Conservation (phyloP, 2,888 invertebrate species). For the Bruchidius siliquastri region DNA sequence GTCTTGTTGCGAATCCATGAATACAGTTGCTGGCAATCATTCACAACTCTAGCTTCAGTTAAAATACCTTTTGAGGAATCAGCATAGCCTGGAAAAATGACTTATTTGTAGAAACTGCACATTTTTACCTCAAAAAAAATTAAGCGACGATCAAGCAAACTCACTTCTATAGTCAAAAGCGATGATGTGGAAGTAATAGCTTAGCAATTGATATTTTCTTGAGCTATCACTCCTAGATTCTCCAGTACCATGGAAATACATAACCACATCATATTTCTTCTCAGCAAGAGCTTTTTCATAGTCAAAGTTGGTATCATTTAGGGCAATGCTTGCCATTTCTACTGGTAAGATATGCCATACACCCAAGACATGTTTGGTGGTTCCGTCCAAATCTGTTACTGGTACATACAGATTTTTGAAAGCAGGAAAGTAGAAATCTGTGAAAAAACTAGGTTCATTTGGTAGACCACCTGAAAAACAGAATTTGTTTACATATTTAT, state of each 20-base stretch:
- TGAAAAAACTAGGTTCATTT: slow-evolving; percentile 24
- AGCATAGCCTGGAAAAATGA: slow-evolving; percentile 36
- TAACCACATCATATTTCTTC: slow-evolving; percentile 39
- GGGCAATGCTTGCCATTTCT: slow-evolving; percentile 52
- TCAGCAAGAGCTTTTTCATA: slow-evolving; percentile 53
- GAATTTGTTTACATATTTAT: too few species aligned
- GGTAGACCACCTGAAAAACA: slow-evolving; percentile 30
- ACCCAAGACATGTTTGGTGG: slow-evolving; percentile 46
- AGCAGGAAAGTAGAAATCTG: slow-evolving; percentile 52
- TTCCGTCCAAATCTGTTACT: slow-evolving; percentile 36
- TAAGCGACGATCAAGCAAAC: slow-evolving; percentile 4
- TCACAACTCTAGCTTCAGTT: slow-evolving; percentile 37
- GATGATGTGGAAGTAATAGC: slow-evolving; percentile 47
- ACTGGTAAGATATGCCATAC: slow-evolving; percentile 76
- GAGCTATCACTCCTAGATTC: slow-evolving; percentile 44
- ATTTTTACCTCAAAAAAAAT: too few species aligned
- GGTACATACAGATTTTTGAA: slow-evolving; percentile 65
- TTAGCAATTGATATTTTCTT: slow-evolving; percentile 70
- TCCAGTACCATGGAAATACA: slow-evolving; percentile 45
- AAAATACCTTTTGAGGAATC: slow-evolving; percentile 36
- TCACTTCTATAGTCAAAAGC: slow-evolving; percentile 45
- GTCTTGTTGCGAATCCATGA: slow-evolving; percentile 34
- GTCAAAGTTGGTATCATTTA: slow-evolving; percentile 46
- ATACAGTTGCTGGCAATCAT: slow-evolving; percentile 39
- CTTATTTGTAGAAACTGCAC: too few species aligned